Conservation (phyloP, 2,797 vertebrate species). For the Vireo griseus region DNA sequence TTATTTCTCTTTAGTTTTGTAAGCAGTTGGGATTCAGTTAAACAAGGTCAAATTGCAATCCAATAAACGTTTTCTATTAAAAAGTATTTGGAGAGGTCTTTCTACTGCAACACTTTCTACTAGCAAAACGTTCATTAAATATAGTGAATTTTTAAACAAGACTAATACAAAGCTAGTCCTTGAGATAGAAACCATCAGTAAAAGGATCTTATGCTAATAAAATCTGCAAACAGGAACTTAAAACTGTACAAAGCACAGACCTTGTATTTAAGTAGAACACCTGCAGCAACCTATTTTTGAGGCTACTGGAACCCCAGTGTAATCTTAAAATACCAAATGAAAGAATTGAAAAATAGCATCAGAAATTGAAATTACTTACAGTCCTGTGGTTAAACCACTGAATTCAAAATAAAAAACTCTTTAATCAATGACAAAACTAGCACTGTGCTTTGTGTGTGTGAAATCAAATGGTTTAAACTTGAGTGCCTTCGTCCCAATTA, state of each 20-base stretch:
- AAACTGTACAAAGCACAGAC: not conserved
- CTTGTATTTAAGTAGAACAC: not conserved
- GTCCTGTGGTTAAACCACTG: not conserved
- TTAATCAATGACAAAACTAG: not conserved
- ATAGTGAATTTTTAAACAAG: not conserved
- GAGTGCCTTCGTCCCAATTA: not conserved
- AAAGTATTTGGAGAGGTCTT: not conserved
- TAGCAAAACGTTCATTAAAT: conserved; percentile 34
- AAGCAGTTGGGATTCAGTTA: not conserved
- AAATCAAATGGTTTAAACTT: not conserved
- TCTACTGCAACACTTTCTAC: conserved; percentile 23
- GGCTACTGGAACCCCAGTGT: not conserved
- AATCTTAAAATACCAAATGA: not conserved
- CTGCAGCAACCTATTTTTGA: not conserved
- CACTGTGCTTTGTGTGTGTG: not conserved
- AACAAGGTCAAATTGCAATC: conserved; percentile 2
- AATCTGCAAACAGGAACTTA: not conserved
- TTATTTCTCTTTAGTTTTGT: conserved; percentile 33
- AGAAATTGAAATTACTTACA: not conserved
- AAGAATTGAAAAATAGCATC: not conserved
- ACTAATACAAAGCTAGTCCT: conserved; percentile 23
- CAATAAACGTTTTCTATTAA: not conserved
- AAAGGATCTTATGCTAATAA: not conserved
- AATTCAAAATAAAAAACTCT: not conserved
- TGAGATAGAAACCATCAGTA: not conserved